Percentiles rank a stretch among this genome's conserved stretches.
phyloP scores from a whole-genome alignment of 2,113 vertebrate genomes.

The Physeter macrocephalus region DNA sequence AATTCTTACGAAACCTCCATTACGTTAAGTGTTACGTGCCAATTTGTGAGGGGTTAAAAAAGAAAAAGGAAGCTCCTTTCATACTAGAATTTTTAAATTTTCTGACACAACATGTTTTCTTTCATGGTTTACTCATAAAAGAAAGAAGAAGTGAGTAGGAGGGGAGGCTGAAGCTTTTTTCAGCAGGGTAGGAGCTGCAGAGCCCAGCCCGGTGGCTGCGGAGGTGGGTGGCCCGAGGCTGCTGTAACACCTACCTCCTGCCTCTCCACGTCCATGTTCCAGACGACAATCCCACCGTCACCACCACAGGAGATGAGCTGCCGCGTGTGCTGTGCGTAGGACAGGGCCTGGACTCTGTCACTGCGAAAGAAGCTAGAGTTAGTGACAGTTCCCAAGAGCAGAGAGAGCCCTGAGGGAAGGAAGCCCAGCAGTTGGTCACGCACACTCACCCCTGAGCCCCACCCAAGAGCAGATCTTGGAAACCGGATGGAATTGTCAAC shows the following conservation, averaged over 20 bases:
- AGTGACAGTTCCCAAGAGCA: neutral
- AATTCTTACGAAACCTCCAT: neutral
- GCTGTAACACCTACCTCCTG: constrained; percentile 87
- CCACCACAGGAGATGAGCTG: constrained; percentile 97
- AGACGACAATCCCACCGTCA: constrained; percentile 95
- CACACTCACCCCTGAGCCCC: neutral
- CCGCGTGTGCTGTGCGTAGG: constrained; percentile 93
- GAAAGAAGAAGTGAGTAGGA: neutral
- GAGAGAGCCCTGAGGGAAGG: neutral
- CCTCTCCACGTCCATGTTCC: constrained; percentile 98
- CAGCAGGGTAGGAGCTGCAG: neutral
- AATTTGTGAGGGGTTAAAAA: neutral
- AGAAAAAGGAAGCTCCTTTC: neutral
- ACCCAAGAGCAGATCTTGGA: neutral
- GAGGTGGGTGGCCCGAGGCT: neutral
- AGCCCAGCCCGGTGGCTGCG: neutral
- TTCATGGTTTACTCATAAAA: neutral
- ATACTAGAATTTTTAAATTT: neutral
- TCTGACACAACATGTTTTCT: neutral
- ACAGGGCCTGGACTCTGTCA: constrained; percentile 95
- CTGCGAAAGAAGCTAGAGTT: constrained; percentile 76
- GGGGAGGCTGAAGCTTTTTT: neutral
- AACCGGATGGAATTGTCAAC: neutral
- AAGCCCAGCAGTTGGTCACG: neutral
- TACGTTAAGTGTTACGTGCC: neutral